These are phyloP conservation scores for Carassius carassius DNA, from an alignment of 2,113 vertebrate genomes.

Conservation along the genomic window DNA sequence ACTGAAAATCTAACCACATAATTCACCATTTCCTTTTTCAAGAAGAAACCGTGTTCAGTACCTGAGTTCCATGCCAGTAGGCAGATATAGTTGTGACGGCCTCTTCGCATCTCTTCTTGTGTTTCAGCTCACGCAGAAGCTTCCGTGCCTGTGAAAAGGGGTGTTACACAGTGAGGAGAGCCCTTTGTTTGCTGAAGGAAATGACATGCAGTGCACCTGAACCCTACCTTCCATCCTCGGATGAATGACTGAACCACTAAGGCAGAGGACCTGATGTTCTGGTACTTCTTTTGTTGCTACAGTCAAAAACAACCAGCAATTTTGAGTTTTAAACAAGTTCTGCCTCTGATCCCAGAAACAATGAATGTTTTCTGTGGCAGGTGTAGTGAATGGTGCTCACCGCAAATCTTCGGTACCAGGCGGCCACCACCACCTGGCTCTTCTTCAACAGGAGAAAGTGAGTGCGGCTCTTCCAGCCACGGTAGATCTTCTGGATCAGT, in stretches of 20 bases:
- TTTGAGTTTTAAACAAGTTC: not conserved
- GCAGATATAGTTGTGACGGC: slow-evolving; percentile 91
- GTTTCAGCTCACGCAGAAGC: slow-evolving; percentile 89
- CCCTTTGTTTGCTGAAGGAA: not conserved
- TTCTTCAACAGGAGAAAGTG: slow-evolving; percentile 89
- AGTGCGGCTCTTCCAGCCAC: slow-evolving; percentile 91
- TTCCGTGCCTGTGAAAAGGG: slow-evolving; percentile 82
- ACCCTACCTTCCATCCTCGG: slow-evolving; percentile 94
- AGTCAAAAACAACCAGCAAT: slow-evolving; percentile 44
- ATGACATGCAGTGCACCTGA: not conserved
- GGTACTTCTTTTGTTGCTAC: slow-evolving; percentile 94
- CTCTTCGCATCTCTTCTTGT: slow-evolving; percentile 90
- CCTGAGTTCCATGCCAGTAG: slow-evolving; percentile 95
- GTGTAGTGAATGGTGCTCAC: slow-evolving; percentile 70
- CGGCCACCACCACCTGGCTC: slow-evolving; percentile 89
- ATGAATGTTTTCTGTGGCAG: not conserved
- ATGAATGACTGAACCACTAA: slow-evolving; percentile 90
- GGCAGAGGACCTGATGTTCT: slow-evolving; percentile 84
- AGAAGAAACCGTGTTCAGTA: slow-evolving; percentile 62
- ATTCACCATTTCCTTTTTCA: not conserved
- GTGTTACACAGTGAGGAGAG: not conserved
- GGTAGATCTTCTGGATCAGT: slow-evolving; percentile 95
- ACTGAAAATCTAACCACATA: slow-evolving; percentile 1
- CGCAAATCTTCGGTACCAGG: slow-evolving; percentile 89
- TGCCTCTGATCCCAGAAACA: not conserved